Base-by-base conservation (phyloP, 2,797 vertebrate species). In the Hirundo rustica region DNA sequence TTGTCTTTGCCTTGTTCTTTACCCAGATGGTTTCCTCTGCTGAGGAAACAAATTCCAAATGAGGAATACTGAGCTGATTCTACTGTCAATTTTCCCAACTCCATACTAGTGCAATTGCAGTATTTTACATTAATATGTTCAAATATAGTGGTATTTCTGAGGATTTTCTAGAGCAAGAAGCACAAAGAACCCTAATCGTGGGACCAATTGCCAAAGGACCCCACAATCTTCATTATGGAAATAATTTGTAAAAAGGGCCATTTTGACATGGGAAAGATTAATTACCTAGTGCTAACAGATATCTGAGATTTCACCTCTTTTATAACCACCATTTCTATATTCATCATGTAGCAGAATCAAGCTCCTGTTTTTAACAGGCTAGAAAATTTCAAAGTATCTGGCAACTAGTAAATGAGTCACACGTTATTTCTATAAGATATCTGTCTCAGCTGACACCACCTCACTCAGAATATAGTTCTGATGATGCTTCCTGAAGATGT, bases 331-430 rank as follows among this genome's bases (percentile, higher is more conserved):
- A 11, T 77, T 89, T 91, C 73, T 55, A 16, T 45, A 65, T 50
- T 38, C 4, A 7, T 64, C 17, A 5, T 42, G 51, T 88, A 71
- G 40, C 45, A 85, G 64, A 93, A 77, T 57, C 27, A 13, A 14
- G n/a, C 40, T 95, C 4, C 54, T 81, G 20, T 86, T 94, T 88
- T 73, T 78, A 58, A 60, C 5, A 11, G 66, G 34, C 26, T 65
- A 40, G 71, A 70, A 54, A 76, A 78, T 81, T 48, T 58, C 68
- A 54, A 94, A 84, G n/a, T 78, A 68, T 90, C 51, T 94, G 80
- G 83, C 74, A 84, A 34, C 80, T 66, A 40, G 68, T 86, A 76
- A 90, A 70, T 92, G 94, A 96, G 70, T 96, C 89, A 91, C 54
- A 53, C 10, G 10, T 85, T 85, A 76, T 68, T 85, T 85, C 83